Conservation (phyloP, 2,113 vertebrate species). For the Centropus bengalensis region DNA sequence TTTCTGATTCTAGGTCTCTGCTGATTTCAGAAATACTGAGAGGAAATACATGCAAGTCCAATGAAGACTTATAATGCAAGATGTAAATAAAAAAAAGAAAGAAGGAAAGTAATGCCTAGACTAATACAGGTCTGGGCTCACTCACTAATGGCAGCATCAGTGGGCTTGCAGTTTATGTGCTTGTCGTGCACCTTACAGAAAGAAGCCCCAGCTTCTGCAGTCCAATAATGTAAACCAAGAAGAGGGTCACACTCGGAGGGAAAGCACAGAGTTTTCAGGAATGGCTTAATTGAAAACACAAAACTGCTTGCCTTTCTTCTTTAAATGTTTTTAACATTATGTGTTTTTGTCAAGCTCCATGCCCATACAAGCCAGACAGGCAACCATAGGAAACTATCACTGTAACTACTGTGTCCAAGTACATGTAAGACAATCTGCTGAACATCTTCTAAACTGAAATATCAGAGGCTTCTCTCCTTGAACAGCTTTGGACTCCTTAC, state of each 20-base stretch:
- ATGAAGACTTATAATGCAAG: background rate
- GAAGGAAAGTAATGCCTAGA: background rate
- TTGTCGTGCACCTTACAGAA: background rate
- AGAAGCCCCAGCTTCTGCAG: background rate
- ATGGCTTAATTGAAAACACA: background rate
- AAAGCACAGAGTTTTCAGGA: accelerated
- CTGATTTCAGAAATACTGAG: background rate
- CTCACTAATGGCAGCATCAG: background rate
- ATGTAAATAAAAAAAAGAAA: background rate
- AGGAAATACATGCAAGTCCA: background rate
- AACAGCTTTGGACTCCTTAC: background rate
- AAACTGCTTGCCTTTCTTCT: background rate
- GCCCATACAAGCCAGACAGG: background rate
- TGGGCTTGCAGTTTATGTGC: background rate
- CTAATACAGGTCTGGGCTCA: background rate
- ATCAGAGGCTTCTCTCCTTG: background rate
- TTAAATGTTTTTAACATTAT: background rate
- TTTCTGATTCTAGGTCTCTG: background rate
- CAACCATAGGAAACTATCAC: background rate
- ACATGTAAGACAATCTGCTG: background rate
- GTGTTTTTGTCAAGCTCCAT: background rate
- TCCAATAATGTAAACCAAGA: background rate
- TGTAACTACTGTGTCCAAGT: background rate
- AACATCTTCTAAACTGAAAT: background rate
- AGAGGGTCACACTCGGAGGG: background rate